phyloP scores from a whole-genome alignment of 2,888 invertebrate genomes.

The Timandra comae region DNA sequence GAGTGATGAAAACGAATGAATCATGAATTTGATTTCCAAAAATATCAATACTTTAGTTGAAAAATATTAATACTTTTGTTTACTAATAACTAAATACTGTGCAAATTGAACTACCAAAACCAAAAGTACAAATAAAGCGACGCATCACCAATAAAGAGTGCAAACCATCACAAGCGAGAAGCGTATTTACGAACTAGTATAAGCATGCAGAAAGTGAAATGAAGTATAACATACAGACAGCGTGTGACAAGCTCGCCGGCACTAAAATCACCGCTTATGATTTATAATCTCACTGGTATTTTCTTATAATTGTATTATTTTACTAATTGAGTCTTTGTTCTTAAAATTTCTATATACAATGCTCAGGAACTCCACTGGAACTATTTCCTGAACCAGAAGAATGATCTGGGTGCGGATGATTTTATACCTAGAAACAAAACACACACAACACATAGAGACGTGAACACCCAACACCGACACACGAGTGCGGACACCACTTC shows the following conservation, averaged over 20 bases:
- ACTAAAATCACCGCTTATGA: conserved; percentile 72
- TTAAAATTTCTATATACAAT: conserved; percentile 66
- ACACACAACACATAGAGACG: conserved; percentile 61
- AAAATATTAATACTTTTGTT: too few species aligned
- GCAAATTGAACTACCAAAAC: too few species aligned
- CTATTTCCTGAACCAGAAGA: conserved; percentile 77
- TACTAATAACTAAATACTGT: too few species aligned
- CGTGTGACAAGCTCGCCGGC: conserved; percentile 66
- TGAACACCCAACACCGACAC: conserved; percentile 50
- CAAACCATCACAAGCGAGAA: too few species aligned
- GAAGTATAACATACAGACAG: conserved; percentile 64
- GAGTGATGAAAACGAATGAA: too few species aligned
- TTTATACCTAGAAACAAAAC: conserved; percentile 75
- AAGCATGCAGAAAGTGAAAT: conserved; percentile 42
- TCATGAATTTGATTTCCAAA: too few species aligned
- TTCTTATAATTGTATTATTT: conserved; percentile 59
- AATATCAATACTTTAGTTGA: too few species aligned
- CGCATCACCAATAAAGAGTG: too few species aligned
- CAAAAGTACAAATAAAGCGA: too few species aligned
- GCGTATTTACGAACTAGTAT: too few species aligned
- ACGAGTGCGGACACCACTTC: conserved; percentile 5
- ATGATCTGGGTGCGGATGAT: conserved; percentile 75
- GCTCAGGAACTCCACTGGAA: conserved; percentile 65
- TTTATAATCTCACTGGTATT: conserved; percentile 76
- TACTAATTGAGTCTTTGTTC: conserved; percentile 76